Evolutionary conservation across 2,113 vertebrate species (phyloP).

Genomic region (Eidolon helvum): DNA sequence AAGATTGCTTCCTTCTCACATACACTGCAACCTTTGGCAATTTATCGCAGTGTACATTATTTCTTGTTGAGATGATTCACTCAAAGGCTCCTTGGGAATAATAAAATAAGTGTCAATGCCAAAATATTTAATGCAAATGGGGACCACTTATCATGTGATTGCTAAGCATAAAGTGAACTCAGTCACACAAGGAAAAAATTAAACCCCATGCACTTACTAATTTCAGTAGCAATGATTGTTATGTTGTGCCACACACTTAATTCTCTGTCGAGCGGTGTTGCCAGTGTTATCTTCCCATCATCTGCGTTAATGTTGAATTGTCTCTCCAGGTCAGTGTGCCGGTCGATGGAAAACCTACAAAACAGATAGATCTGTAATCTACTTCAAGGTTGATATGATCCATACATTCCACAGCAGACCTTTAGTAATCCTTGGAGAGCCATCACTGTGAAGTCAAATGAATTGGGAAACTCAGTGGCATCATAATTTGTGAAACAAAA

Average conservation of each 20-base stretch:
- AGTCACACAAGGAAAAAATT: not conserved
- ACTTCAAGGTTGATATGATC: conserved; percentile 60
- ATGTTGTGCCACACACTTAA: conserved; percentile 98
- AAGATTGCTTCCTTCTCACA: not conserved
- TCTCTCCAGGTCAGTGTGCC: conserved; percentile 97
- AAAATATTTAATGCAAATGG: not conserved
- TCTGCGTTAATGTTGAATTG: conserved; percentile 99
- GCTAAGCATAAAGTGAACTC: not conserved
- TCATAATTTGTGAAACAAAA: conserved; percentile 80
- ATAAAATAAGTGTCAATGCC: not conserved
- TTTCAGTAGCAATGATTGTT: conserved; percentile 97
- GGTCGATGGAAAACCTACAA: conserved; percentile 97
- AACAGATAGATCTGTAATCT: conserved; percentile 78
- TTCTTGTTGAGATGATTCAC: not conserved
- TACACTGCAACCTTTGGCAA: not conserved
- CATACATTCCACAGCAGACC: conserved; percentile 53
- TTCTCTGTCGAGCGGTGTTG: conserved; percentile 95
- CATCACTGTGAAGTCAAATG: conserved; percentile 70
- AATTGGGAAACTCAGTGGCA: conserved; percentile 68
- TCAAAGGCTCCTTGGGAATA: not conserved
- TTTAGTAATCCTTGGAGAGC: conserved; percentile 69
- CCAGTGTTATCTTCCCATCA: conserved; percentile 96
- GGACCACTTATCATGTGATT: not conserved
- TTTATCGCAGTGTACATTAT: not conserved
- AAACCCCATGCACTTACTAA: conserved; percentile 88